Conservation (phyloP, 2,888 invertebrate species). For the Halictus ligatus region DNA sequence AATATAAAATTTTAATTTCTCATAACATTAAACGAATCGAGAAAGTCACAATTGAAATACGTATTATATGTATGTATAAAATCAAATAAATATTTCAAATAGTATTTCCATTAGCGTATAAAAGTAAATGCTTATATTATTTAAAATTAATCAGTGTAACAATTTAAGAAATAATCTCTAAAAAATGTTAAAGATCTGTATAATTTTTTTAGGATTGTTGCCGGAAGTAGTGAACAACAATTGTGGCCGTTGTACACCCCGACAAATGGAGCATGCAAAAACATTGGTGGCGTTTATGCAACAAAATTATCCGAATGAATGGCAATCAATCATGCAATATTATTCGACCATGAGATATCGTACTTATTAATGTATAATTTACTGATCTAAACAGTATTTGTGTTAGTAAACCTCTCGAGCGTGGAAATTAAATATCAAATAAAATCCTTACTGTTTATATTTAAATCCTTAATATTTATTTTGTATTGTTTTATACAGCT, state of each 20-base stretch:
- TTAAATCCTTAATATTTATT: not conserved
- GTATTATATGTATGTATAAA: not conserved
- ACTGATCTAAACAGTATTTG: not conserved
- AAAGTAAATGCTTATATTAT: not conserved
- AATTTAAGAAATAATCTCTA: not conserved
- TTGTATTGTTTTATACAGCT: not conserved
- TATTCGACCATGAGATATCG: slow-evolving; percentile 13
- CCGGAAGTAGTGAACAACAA: slow-evolving; percentile 86
- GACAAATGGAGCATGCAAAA: slow-evolving; percentile 85
- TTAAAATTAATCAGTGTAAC: not conserved
- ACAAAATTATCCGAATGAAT: slow-evolving; percentile 85
- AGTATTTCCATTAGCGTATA: not conserved
- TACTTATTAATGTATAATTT: not conserved
- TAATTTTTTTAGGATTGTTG: slow-evolving; percentile 83
- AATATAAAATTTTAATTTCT: too few relatives aligned
- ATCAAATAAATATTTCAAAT: not conserved
- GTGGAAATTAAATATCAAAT: not conserved
- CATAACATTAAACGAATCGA: too few relatives aligned
- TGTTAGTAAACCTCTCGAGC: not conserved
- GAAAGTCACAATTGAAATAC: not conserved
- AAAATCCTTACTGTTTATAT: not conserved
- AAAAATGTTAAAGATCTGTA: not conserved
- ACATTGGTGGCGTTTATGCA: slow-evolving; percentile 86
- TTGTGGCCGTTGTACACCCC: slow-evolving; percentile 85
- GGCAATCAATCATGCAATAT: slow-evolving; percentile 82